Base-by-base conservation (phyloP, 2,113 vertebrate species). In the Emydocephalus ijimae region DNA sequence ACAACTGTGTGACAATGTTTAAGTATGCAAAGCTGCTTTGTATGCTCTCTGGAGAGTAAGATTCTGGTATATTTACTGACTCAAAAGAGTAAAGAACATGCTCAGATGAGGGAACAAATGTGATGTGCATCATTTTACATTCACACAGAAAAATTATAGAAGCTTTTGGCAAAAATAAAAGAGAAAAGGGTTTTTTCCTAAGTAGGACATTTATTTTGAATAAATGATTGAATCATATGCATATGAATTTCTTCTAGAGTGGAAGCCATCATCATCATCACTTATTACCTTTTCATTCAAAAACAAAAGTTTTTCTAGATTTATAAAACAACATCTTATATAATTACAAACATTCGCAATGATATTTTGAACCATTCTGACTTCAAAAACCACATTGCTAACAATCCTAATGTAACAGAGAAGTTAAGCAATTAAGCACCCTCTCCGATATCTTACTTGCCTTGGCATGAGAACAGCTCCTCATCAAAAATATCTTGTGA, bases 11-110 rank as follows among this genome's bases (percentile, higher is more conserved):
- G 85, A 87, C 85, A 93, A 39, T 43, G 81, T 39, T 93, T 90
- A 93, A 87, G 50, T 64, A 74, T 90, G 81, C 81, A 93, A 90
- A 87, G 18, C 48, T 69, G 50, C 85, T 87, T 50, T 93, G 50
- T 90, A 11, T 55, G 15, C 34, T 93, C 45, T 87, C 89, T 55
- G 59, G 55, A 74, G 56, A 90, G 21, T 4, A 90, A 52, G 45
- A 50, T 34, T 90, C 56, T 90, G 89, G 88, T 64, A 64, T 93
- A 93, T 93, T 93, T 90, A 21, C 8, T 64, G 74, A 61, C 23
- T 93, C 88, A 93, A 85, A 93, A 93, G 50, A 86, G 56, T 39
- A 93, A 85, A 90, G n/a, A 90, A 90, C 45, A 85, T 61, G 87
- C 43, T 50, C 85, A 90, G 74, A 90, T 56, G 50, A 86, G 74